Base-by-base conservation (phyloP, 2,888 invertebrate species). In the Ophion ventricosus region DNA sequence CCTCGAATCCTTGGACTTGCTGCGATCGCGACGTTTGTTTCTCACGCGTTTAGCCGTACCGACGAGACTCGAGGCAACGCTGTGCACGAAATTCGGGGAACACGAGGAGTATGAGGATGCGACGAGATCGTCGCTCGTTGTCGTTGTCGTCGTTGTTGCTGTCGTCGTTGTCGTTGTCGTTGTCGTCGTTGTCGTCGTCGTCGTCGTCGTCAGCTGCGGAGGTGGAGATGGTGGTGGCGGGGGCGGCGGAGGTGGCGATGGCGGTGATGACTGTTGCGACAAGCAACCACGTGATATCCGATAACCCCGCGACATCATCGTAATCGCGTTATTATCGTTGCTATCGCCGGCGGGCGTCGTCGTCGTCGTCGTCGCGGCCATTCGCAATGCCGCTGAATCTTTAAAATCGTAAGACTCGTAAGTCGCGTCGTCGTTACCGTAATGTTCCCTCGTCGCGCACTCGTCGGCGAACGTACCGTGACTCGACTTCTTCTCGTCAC, bases 1-100 rank as follows among this genome's bases (percentile, higher is more conserved):
- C 74, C 92, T 93, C 14, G 86, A 89, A 43, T 93, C 93, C 72
- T 93, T 93, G 23, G 93, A 93, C 81, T 92, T 92, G 86, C 93
- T 93, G 66, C 93, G 89, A 57, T 92, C 92, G 80, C 92, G 92
- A 80, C 90, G 92, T 82, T 92, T 92, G 86, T 89, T 90, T 80
- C 91, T 92, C 43, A 91, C 91, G 35, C 91, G 89, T 85, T 90
- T 92, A 64, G 91, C 91, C 43, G 92, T 91, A 63, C 91, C 92
- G 8, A 91, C 92, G 80, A 92, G 88, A 61, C 90, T 90, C 75
- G 91, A 92, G 10, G 92, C 90, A 43, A 91, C 90, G 80, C 84
- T 89, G 74, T 90, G 90, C 80, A 91, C 91, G 83, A 91, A 91
- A 83, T 91, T 90, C 0, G 84, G 67, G n/a, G 82, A 82, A 35